These are phyloP conservation scores for rat (Rattus norvegicus) DNA, from an alignment of 2,113 vertebrate genomes.

Conservation along the genomic window DNA sequence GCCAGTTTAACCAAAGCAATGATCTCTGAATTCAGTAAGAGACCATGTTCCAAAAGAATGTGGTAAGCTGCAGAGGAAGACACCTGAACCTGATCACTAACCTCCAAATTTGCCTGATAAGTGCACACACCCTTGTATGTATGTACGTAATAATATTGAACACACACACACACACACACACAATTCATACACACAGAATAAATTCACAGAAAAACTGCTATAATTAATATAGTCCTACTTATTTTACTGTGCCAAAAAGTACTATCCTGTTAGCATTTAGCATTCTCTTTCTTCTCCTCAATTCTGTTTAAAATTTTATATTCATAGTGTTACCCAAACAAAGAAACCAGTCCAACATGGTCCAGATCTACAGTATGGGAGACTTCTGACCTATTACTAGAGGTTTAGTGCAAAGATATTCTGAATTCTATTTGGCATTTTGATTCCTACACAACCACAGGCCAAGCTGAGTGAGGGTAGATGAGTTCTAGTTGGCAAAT, in stretches of 20 bases:
- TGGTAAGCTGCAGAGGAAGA: not conserved
- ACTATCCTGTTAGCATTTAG: not conserved
- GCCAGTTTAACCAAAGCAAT: not conserved
- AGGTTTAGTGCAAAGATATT: not conserved
- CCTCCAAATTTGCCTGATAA: not conserved
- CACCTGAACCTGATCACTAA: not conserved
- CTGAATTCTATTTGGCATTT: not conserved
- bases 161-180: no score
- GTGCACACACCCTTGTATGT: not conserved
- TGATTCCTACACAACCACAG: not conserved
- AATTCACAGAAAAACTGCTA: not conserved
- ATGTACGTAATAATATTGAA: not conserved
- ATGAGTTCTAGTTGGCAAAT: not conserved
- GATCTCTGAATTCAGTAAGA: not conserved
- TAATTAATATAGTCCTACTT: not conserved
- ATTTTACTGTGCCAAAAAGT: not conserved
- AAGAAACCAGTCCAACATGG: constrained; percentile 24
- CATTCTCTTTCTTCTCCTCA: not conserved
- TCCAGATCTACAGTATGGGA: not conserved
- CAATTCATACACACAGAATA: not conserved
- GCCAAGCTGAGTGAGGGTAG: not conserved
- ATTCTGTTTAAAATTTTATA: constrained; percentile 42
- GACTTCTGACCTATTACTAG: not conserved
- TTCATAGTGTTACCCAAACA: not conserved
- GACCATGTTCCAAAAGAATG: not conserved